Base-by-base conservation (phyloP, 2,888 invertebrate genomes). In the Agrochola circellaris region DNA sequence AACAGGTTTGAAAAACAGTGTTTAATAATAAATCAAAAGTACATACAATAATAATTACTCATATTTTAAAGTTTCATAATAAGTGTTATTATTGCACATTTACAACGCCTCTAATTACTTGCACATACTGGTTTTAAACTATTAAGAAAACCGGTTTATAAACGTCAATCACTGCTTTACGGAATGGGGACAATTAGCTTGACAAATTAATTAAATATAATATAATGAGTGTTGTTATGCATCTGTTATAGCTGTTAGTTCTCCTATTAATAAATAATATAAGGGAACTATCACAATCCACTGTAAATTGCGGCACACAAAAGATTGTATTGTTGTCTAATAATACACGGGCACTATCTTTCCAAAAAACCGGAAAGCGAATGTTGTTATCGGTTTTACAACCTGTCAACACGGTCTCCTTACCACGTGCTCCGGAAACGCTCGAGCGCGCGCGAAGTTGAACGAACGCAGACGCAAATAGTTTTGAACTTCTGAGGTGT, bases 381-480 rank as follows among this genome's bases (percentile, higher is more conserved):
- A 81, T 80, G 74, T 77, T 78, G 81, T 80, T 86, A 89, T 88
- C 83, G 85, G 73, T 88, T 90, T 86, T 80, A 89, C 90, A 90
- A 88, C 90, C 93, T 95, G 93, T 93, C 93, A 93, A 91, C 88
- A 80, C 79, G 70, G 82, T 84, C 76, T 83, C 82, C 83, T 83
- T 77, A 91, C 93, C 96, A 96, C 95, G 95, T 95, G 95, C 91
- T 90, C 92, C 95, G 96, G 90, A 92, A 89, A 92, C 82, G 77
- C 75, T 90, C 95, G 95, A 95, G 88, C 82, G 81, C 83, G 60
- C 64, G 54, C 95, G 94, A 91, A 91, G 89, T 82, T 83, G 79
- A 86, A 89, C 94, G 94, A 94, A 87, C 90, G 87, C 85, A 92
- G 92, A 94, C 94, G 92, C 93, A 95, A 96, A 96, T 96, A 96